Evolutionary conservation across 2,113 vertebrate genomes (phyloP).

Genomic region (Myotis brandtii): DNA sequence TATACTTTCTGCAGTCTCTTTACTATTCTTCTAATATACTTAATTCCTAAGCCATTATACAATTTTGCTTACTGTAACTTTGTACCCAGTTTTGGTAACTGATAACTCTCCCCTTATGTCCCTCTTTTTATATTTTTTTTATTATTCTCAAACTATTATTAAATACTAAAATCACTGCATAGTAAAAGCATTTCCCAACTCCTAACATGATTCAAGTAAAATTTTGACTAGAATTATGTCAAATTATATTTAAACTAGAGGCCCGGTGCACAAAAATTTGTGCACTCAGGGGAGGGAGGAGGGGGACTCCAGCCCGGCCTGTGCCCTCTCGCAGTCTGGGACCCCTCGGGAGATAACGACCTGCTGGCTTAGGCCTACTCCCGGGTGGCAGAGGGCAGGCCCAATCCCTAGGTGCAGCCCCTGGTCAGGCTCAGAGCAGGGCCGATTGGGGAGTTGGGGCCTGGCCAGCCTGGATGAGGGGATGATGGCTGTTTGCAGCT

Average conservation of each 20-base stretch:
- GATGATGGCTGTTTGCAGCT: too few relatives aligned
- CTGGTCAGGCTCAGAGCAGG: too few relatives aligned
- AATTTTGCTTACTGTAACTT: background rate
- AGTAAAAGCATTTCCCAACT: background rate
- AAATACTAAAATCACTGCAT: background rate
- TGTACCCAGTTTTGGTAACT: background rate
- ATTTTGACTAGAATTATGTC: background rate
- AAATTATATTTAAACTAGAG: background rate
- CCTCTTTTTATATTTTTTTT: background rate
- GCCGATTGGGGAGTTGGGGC: too few relatives aligned
- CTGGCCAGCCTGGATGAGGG: too few relatives aligned
- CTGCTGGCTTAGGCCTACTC: too few relatives aligned
- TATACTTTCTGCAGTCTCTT: background rate
- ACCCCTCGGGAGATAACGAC: too few relatives aligned
- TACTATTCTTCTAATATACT: background rate
- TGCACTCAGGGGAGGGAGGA: too few relatives aligned
- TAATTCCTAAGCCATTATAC: background rate
- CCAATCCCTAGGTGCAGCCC: too few relatives aligned
- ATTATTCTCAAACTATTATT: background rate
- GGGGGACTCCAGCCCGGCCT: too few relatives aligned
- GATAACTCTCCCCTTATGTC: background rate
- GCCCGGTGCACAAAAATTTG: too few relatives aligned
- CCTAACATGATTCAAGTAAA: background rate
- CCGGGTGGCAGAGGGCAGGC: too few relatives aligned
- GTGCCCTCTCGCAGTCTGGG: too few relatives aligned